Base-by-base conservation (phyloP, 2,113 vertebrate genomes). In the Sinocyclocheilus rhinocerous region DNA sequence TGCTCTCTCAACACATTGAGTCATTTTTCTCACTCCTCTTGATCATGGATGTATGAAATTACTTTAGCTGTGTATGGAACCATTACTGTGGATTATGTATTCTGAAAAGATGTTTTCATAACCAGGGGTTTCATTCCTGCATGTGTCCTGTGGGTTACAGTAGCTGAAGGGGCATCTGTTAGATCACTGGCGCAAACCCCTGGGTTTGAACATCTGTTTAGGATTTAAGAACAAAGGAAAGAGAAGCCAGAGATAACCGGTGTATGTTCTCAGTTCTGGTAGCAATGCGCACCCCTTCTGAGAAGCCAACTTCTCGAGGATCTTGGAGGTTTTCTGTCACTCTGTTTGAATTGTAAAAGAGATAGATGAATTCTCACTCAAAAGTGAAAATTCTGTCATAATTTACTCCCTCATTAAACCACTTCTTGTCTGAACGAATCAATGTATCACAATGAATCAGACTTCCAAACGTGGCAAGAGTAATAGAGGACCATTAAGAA, bases 161-260 rank as follows among this genome's bases (percentile, higher is more conserved):
- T 69, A 87, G 83, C 72, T 76, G 81, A 63, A 65, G 29, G 61
- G 83, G 80, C 77, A 86, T 88, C 86, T 83, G 67, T 65, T 29
- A 84, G 81, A 88, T 84, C 72, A n/a, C 48, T 39, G 83, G 59
- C 22, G 70, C 39, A 57, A 75, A 90, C 48, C 55, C 29, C 85
- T 76, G 55, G 84, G 76, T 87, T 87, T 90, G 87, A 67, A 90
- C 86, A 92, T 90, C 90, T 93, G 91, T 93, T 92, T 91, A 89
- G 86, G 80, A 89, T 85, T 88, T 81, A 82, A 84, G 90, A 91
- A 90, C 90, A 91, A 90, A 91, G 80, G 86, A 84, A 80, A 69
- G 87, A 89, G 69, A 87, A 69, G 39, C 91, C 63, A 80, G 85
- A 76, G 89, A 88, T 92, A 90, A 92, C 83, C 87, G 86, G 91